Base-by-base conservation (phyloP, 2,113 vertebrate species). In the Seriola aureovittata region DNA sequence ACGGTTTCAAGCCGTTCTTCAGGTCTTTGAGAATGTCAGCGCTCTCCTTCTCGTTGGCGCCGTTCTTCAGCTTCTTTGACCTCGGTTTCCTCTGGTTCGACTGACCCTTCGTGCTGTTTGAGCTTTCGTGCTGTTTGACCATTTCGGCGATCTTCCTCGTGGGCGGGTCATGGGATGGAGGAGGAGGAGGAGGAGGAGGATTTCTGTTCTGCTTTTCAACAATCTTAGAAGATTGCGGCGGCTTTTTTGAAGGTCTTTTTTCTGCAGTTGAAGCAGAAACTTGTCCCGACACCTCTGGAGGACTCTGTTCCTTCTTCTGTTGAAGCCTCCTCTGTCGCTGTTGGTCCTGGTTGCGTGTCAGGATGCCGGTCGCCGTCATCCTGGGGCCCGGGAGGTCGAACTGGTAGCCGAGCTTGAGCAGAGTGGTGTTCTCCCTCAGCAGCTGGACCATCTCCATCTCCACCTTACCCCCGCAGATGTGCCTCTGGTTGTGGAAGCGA, bases 391-490 rank as follows among this genome's bases (percentile, higher is more conserved):
- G 95, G 23, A 98, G 96, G 78, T 98, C 96, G 75, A 98, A 98
- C 64, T 97, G 97, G 89, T 98, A 98, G 1, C 97, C 97, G 36
- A 98, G 91, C 85, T 97, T 96, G 52, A 98, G 93, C 79, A 98
- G 89, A 4, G 96, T 97, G 6, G 90, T 95, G 91, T 98, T 98
- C 4, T 97, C 96, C 85, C 93, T 95, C 75, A 98, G 82, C 46
- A 98, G 84, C 88, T 95, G 95, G 65, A 95, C 97, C 82, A 98
- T 97, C 91, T 98, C 97, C 97, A 98, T 98, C 94, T 98, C 97
- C 12, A 96, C 97, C 85, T 97, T 96, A 70, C 97, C 96, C 59
- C 97, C 97, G 87, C 97, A 96, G 67, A 98, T 97, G 88, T 98
- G 97, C 78, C 97, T 90, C 89, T 98, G 97, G 78, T 98, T 98